Conservation (phyloP, 2,888 invertebrate species). For the Gerosis bhagava region DNA sequence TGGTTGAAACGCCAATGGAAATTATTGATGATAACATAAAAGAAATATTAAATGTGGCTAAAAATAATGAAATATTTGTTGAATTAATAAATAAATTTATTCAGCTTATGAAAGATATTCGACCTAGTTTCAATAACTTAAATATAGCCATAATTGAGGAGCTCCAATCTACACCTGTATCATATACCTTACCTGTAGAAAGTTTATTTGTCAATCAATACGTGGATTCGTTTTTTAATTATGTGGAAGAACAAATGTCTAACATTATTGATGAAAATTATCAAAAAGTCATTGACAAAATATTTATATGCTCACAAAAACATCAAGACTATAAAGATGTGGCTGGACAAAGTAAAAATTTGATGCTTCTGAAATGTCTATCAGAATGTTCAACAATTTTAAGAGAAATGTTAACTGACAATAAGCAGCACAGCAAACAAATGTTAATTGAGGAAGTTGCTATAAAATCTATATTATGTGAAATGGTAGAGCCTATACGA, state of each 20-base stretch:
- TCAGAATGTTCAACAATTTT: constrained; percentile 59
- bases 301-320: constrained; percentile 48
- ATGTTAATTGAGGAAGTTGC: constrained; percentile 42
- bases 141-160: constrained; percentile 25
- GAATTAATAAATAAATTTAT: constrained; percentile 31
- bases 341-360: constrained; percentile 49
- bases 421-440: constrained; percentile 33
- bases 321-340: constrained; percentile 58
- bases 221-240: constrained; percentile 43
- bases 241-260: constrained; percentile 38
- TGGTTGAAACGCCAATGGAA: constrained; percentile 47
- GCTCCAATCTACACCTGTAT: constrained; percentile 15
- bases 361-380: constrained; percentile 62
- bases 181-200: constrained; percentile 16
- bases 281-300: constrained; percentile 40
- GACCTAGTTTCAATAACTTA: constrained; percentile 39
- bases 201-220: constrained; percentile 38
- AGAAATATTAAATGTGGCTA: constrained; percentile 24
- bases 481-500: constrained; percentile 59
- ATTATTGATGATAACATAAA: constrained; percentile 42
- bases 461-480: constrained; percentile 48
- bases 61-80: constrained; percentile 29
- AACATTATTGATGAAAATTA: constrained; percentile 23
- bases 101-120: constrained; percentile 29
- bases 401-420: constrained; percentile 40